A percentile compares a stretch with the other conserved stretches of the same genome.
These are phyloP conservation scores for Urosaurus nigricauda DNA, from an alignment of 2,797 vertebrate genomes.

Conservation along the genomic window DNA sequence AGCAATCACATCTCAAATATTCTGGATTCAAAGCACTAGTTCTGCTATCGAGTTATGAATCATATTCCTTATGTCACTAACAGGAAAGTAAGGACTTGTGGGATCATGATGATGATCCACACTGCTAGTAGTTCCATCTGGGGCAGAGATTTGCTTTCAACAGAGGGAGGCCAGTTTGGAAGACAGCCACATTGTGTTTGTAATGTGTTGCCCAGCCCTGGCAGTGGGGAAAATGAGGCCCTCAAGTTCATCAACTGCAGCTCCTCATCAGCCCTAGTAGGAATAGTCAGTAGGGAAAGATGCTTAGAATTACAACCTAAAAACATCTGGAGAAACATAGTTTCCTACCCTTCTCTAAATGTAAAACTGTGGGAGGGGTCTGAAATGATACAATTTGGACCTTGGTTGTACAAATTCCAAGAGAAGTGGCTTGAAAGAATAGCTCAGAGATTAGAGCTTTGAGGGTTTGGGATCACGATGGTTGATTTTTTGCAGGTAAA, in stretches of 20 bases:
- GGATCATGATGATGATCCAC: too few species aligned
- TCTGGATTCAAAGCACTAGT: not conserved
- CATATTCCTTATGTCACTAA: not conserved
- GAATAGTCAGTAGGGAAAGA: not conserved
- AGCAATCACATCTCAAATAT: not conserved
- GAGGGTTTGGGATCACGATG: not conserved
- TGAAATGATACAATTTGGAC: not conserved
- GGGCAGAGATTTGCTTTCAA: not conserved
- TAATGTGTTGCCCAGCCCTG: not conserved
- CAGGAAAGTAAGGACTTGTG: too few species aligned
- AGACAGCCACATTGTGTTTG: not conserved
- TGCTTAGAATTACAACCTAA: too few species aligned
- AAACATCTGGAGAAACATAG: not conserved
- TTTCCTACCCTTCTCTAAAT: not conserved
- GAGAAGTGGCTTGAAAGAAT: not conserved
- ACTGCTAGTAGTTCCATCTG: not conserved
- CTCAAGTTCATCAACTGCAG: not conserved
- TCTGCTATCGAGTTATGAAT: not conserved
- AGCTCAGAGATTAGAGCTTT: not conserved
- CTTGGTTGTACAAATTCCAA: conserved; percentile 26
- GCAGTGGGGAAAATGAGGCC: not conserved
- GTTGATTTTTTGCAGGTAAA: conserved; percentile 12
- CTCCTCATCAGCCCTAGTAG: not conserved
- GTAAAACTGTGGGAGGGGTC: too few species aligned
- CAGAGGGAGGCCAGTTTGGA: not conserved